Base-by-base conservation (phyloP, 2,888 invertebrate genomes). In the Yponomeuta evonymella region DNA sequence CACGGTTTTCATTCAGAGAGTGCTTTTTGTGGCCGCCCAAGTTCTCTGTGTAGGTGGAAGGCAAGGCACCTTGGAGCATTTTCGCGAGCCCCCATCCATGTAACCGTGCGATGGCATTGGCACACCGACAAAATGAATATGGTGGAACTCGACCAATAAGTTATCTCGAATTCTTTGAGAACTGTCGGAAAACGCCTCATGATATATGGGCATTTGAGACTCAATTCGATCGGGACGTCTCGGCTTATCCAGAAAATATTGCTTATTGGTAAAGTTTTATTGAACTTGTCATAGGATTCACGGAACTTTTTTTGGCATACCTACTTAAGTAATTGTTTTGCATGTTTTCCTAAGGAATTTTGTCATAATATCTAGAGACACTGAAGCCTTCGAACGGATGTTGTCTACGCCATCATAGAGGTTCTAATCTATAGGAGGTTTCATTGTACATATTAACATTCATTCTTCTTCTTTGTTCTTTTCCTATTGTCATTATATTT, bases 241-340 rank as follows among this genome's bases (percentile, higher is more conserved):
- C 73, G 73, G 72, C 70, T 65, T 72, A 88, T 1, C 51, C 12
- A 36, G 30, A 69, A 91, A 87, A 90, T 89, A 90, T 87, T 80
- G 88, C 85, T 87, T 90, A 90, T 90, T 90, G 90, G 89, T 85
- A 90, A 90, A 91, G 90, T 91, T 91, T 89, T 90, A 90, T 90
- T 89, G 87, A 86, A 79, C 83, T 82, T 86, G 88, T 89, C 87
- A 85, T 87, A 88, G 88, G 86, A 88, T 87, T 87, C 83, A 84
- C 81, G 80, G 12, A 65, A n/a, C 29, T 51, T 15, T 58, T 43
- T 43, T 43, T 43, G 23, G 63, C 63, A 23, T 63, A 63, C 23
- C 29, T 63, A 2, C 63, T 11, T 63, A 63, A 63, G 23, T 8
- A 43, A 43, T 8, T 43, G 43, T 8, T 43, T 63, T 29, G 63